Evolutionary conservation across 2,797 vertebrate species (phyloP).

Genomic region (Urosaurus nigricauda): DNA sequence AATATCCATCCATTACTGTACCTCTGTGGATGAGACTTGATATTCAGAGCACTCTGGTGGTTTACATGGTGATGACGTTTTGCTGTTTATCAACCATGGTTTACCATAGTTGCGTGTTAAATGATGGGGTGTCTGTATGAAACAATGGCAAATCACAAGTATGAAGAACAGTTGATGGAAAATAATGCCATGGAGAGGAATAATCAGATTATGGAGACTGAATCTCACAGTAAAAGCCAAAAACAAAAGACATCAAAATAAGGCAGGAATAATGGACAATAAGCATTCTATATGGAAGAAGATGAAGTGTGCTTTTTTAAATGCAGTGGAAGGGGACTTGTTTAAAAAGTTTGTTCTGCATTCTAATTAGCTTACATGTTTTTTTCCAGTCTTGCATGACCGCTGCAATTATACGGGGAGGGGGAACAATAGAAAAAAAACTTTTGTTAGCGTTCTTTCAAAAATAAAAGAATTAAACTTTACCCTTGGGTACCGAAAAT

Average conservation of each 20-base stretch:
- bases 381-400: constrained; percentile 17
- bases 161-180: constrained; percentile 82
- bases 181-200: constrained; percentile 73
- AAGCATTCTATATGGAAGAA: constrained; percentile 55
- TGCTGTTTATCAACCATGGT: constrained; percentile 99
- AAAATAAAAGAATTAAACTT: constrained; percentile 28
- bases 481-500: constrained; percentile 5
- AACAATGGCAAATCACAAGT: constrained; percentile 91
- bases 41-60: constrained; percentile 94
- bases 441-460: constrained; percentile 24
- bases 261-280: constrained; percentile 56
- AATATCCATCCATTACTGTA: constrained; percentile 87
- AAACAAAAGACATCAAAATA: constrained; percentile 66
- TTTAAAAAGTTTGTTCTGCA: constrained; percentile 45
- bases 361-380: constrained; percentile 6
- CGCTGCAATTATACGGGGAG: constrained; percentile 33
- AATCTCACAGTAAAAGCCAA: constrained; percentile 52
- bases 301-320: constrained; percentile 42
- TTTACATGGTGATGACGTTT: constrained; percentile 96
- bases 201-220: constrained; percentile 58
- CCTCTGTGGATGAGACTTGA: constrained; percentile 96
- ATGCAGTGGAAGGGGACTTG: neutral
- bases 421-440: constrained; percentile 8
- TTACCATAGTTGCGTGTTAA: constrained; percentile 99
- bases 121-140: constrained; percentile 95